A percentile compares a stretch with the other conserved stretches of the same genome.
These are phyloP conservation scores for Pristionchus maxplancki DNA, from an alignment of 2,888 invertebrate genomes.

Conservation along the genomic window DNA sequence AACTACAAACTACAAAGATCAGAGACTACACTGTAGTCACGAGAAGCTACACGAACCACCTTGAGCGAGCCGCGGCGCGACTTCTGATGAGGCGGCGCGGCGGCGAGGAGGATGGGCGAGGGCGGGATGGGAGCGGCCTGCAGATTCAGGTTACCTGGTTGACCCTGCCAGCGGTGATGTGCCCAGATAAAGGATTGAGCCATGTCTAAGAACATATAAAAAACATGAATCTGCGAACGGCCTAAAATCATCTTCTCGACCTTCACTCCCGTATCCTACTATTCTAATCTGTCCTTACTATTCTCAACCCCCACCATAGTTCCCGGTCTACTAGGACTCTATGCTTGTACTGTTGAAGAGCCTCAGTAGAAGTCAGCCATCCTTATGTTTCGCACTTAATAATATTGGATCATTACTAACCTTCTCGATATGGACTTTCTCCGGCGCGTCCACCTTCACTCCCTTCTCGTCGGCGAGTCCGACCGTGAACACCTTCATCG, in stretches of 20 bases:
- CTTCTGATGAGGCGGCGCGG: not conserved
- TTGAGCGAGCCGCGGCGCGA: conserved; percentile 34
- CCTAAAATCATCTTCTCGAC: no score
- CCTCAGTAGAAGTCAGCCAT: no score
- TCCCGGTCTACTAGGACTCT: no score
- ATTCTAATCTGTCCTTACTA: no score
- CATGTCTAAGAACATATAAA: no score
- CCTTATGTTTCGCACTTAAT: no score
- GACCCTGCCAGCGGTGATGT: no score
- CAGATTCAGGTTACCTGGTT: not conserved
- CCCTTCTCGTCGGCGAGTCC: conserved; percentile 51
- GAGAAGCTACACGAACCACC: conserved; percentile 9
- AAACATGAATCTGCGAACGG: no score
- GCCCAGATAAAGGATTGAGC: no score
- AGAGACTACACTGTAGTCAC: not conserved
- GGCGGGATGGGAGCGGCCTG: conserved; percentile 2
- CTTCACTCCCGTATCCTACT: no score
- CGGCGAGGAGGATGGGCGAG: not conserved
- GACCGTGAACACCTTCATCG: conserved; percentile 53
- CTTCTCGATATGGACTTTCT: conserved; percentile 42
- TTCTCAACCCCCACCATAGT: no score
- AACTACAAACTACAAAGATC: not conserved
- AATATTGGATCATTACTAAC: conserved; percentile 9
- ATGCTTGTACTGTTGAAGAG: no score
- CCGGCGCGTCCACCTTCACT: conserved; percentile 32